Evolutionary conservation across 2,797 vertebrate genomes (phyloP).

Genomic region (Xenentodon cancila): DNA sequence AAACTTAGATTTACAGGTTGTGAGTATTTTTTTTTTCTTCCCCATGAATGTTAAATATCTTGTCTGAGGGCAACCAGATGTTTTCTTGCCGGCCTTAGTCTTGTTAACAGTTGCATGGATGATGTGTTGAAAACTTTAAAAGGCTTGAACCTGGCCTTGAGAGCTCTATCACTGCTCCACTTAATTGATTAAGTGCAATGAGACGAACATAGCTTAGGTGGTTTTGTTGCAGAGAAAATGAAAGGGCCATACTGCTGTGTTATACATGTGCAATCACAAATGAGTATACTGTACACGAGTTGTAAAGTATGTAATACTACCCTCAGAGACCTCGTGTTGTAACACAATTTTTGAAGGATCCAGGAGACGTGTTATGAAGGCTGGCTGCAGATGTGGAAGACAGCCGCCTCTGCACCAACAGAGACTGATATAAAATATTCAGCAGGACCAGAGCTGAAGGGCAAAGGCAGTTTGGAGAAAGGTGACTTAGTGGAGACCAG

Average conservation of each 20-base stretch:
- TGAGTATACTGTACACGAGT: background rate
- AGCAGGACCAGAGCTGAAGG: constrained; percentile 1
- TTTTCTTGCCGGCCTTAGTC: constrained; percentile 23
- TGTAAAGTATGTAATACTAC: background rate
- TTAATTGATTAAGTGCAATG: constrained; percentile 42
- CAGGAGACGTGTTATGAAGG: constrained; percentile 1
- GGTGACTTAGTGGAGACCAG: background rate
- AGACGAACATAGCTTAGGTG: constrained; percentile 27
- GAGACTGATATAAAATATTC: constrained; percentile 1
- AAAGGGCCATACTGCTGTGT: constrained; percentile 35
- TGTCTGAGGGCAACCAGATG: constrained; percentile 56
- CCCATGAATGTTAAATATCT: constrained; percentile 39
- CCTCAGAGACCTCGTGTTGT: background rate
- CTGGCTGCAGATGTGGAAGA: background rate
- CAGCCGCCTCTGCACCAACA: background rate
- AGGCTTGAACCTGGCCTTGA: constrained; percentile 48
- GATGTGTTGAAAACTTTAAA: constrained; percentile 50
- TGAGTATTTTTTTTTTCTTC: background rate
- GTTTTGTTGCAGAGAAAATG: constrained; percentile 24
- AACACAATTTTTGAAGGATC: background rate
- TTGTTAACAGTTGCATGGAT: constrained; percentile 45
- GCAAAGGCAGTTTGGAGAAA: background rate
- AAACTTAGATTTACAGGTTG: background rate
- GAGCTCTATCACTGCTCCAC: constrained; percentile 33
- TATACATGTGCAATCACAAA: constrained; percentile 29